Base-by-base conservation (phyloP, 2,888 invertebrate species). In the Drosophila ezoana region DNA sequence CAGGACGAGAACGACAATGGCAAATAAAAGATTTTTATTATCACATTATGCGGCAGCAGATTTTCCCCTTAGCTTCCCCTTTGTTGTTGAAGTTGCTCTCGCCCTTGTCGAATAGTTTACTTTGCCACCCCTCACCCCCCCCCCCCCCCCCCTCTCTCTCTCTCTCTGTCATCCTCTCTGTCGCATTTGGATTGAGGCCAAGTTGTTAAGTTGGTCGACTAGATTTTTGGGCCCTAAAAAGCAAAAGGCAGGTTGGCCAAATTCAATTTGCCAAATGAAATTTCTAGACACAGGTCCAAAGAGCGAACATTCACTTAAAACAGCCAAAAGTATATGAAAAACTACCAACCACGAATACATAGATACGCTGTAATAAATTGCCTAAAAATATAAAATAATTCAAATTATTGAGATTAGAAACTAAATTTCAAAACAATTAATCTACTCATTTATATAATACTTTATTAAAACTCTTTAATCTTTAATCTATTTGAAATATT, bases 11-110 rank as follows among this genome's bases (percentile, higher is more conserved):
- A 28, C 66, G 77, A 74, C 76, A 81, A 81, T 84, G 87, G 79
- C 78, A 87, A 87, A 84, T 84, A 85, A 87, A 80, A 85, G 86
- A 87, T 85, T 82, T 85, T 85, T 85, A 85, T 84, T 84, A 87
- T 85, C 87, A 82, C 87, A 84, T 84, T 84, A 84, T 84, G 84
- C 84, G 78, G 82, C 82, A 80, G 87, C 87, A 84, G 85, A 83
- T 86, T 83, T 87, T 63, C 14, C 43, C 57, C 58, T 56, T 60
- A 70, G 56, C 43, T 56, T 14, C 13, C 28, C 28, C 2, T 28
- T 53, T 54, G 38, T 16, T 57, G 47, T 28, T 43, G 43, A n/a
- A 13, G n/a, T 14, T 33, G 32, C 32, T 28, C 23, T 37, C 35
- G 51, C 43, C 58, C 54, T 56, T 52, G 57, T 44, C 47, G 63